phyloP scores from a whole-genome alignment of 2,888 invertebrate species.

The Spialia ferax region DNA sequence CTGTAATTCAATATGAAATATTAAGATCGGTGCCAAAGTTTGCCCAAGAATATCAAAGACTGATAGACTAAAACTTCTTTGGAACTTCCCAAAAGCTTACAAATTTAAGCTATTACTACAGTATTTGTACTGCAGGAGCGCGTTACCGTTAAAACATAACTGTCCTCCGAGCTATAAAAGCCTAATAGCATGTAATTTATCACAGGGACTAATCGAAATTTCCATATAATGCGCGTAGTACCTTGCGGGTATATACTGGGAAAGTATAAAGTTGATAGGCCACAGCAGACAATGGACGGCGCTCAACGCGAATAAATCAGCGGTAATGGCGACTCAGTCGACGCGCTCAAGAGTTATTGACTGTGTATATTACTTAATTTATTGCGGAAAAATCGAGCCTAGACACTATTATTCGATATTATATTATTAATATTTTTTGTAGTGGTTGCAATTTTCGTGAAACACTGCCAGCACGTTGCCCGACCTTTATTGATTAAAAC shows the following conservation, averaged over 20 bases:
- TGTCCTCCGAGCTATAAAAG: constrained; percentile 53
- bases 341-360: constrained; percentile 68
- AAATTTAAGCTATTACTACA: constrained; percentile 18
- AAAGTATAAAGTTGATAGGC: constrained; percentile 55
- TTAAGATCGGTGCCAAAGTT: not conserved
- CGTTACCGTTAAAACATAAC: constrained; percentile 51
- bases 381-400: constrained; percentile 46
- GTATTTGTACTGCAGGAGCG: constrained; percentile 40
- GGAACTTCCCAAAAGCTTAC: constrained; percentile 7
- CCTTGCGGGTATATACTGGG: constrained; percentile 58
- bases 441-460: constrained; percentile 1
- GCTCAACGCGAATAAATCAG: constrained; percentile 66
- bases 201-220: constrained; percentile 59
- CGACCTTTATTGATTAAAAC: too few species aligned
- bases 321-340: constrained; percentile 63
- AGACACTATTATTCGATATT: constrained; percentile 33
- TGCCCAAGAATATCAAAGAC: not conserved
- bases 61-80: not conserved
- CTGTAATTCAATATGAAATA: not conserved
- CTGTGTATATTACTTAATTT: constrained; percentile 59
- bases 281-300: constrained; percentile 67
- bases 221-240: constrained; percentile 55
- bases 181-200: constrained; percentile 60
- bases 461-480: too few species aligned
- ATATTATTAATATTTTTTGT: constrained; percentile 21